Evolutionary conservation across 2,888 invertebrate genomes (phyloP), one percentile per base, ranked within the genome.

Genomic region (Sylvicola cinctus): DNA sequence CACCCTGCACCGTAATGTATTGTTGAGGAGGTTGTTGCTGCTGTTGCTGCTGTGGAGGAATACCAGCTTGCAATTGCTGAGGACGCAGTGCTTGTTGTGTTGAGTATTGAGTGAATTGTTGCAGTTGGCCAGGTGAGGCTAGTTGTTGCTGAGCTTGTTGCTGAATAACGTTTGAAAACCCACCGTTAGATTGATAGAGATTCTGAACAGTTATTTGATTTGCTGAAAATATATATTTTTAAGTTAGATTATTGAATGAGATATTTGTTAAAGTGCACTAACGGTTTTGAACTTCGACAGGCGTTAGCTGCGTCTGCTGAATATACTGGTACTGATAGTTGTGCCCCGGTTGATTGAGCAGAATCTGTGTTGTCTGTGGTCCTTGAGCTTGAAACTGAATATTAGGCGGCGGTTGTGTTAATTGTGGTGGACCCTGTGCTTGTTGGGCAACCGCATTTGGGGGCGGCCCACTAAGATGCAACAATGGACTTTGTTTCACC

Each of bases 1-100:
- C 46, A 1, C 45, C 45, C 16, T 46, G 47, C 6, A 47, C 41
- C 8, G 46, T 45, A 35, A 39, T 45, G 14, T 47, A 45, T 29
- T 45, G 47, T 2, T 39, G 32, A n/a, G n/a, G n/a, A 16, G 36
- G 39, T n/a, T 38, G 28, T 23, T 41, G 40, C 25, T 40, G 30
- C 31, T 40, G 40, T 17, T n/a, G n/a, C n/a, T n/a, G n/a, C n/a
- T n/a, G n/a, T n/a, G n/a, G n/a, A n/a, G n/a, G n/a, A n/a, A n/a
- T n/a, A n/a, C n/a, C n/a, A n/a, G n/a, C n/a, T n/a, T n/a, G n/a
- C n/a, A n/a, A n/a, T n/a, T n/a, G n/a, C n/a, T 40, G 40, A 7
- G 40, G 32, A 13, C 41, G 32, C 3, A 41, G 35, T 28, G 34
- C 30, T 14, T 34, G 34, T 17, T 34, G 34, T 12, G 29, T 15